Base-by-base conservation (phyloP, 2,888 invertebrate genomes). In the Proisotoma minuta region DNA sequence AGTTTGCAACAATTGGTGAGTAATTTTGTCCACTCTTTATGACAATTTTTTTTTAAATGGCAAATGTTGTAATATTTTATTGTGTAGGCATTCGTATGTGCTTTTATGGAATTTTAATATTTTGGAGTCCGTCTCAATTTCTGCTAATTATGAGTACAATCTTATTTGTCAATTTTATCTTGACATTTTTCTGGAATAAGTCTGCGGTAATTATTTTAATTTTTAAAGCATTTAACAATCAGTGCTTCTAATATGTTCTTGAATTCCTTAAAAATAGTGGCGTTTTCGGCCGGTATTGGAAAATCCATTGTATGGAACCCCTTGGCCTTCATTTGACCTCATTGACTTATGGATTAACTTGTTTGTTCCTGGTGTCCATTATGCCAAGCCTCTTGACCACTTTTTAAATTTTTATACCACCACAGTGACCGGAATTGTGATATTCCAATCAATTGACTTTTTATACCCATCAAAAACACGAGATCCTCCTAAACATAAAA, bases 281-380 rank as follows among this genome's bases (percentile, higher is more conserved):
- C 53, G 61, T 48, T 57, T 61, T 40, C 50, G 61, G 12, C 48
- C 57, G 26, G 47, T 61, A n/a, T 22, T 61, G 12, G 61, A 61
- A 39, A 61, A 61, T 43, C 61, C 61, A 0, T 23, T 61, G 2
- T 61, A 51, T 49, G 61, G 61, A 20, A 49, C 51, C 15, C 61
- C 61, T 2, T 61, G 61, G 61, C n/a, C 34, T 15, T 24, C 23
- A 22, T 61, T 61, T 34, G 61, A 61, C 22, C 20, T 61, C 3
- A 61, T 61, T 5, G 61, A 61, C 28, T 27, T 61, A 5, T 61
- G 61, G 61, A 57, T 57, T 10, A 61, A 40, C 27, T 23, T 61
- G 1, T 61, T 61, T n/a, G 49, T 61, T 4, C 61, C 61, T 20
- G 60, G 60, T 18, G 60, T 60, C 18, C 57, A 60, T 22, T 56